These are phyloP conservation scores for Orthonevra nobilis DNA, from an alignment of 2,888 invertebrate species.

Conservation along the genomic window DNA sequence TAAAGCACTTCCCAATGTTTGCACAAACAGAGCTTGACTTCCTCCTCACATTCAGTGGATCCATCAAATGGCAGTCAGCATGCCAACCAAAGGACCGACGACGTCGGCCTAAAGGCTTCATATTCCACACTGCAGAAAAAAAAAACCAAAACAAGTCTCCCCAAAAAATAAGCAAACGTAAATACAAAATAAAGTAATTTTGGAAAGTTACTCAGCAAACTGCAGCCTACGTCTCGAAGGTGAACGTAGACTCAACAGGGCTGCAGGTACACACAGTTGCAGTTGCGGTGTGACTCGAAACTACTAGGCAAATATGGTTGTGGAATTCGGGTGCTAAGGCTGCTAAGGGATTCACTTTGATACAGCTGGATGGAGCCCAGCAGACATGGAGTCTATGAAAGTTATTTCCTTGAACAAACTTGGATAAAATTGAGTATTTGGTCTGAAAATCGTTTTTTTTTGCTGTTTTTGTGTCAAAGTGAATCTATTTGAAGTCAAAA, in stretches of 20 bases:
- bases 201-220: slow-evolving; percentile 20
- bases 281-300: neutral
- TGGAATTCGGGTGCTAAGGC: neutral
- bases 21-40: slow-evolving; percentile 1
- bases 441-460: slow-evolving; percentile 2
- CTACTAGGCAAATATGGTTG: neutral
- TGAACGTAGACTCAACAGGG: too few relatives aligned
- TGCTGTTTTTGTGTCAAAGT: neutral
- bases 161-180: slow-evolving; percentile 12
- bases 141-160: neutral
- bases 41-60: neutral
- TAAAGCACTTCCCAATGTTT: slow-evolving; percentile 5
- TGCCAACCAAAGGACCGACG: neutral
- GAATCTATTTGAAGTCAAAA: slow-evolving; percentile 20
- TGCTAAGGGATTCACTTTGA: slow-evolving; percentile 7
- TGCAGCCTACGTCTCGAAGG: too few relatives aligned
- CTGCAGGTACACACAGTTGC: neutral
- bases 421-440: slow-evolving; percentile 4
- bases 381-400: neutral
- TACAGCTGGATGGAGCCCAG: neutral
- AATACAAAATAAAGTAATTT: slow-evolving; percentile 40
- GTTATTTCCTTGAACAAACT: slow-evolving; percentile 10
- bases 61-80: slow-evolving; percentile 1
- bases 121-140: neutral
- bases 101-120: neutral